Evolutionary conservation across 2,113 vertebrate genomes (phyloP).

Genomic region (Ictidomys tridecemlineatus): DNA sequence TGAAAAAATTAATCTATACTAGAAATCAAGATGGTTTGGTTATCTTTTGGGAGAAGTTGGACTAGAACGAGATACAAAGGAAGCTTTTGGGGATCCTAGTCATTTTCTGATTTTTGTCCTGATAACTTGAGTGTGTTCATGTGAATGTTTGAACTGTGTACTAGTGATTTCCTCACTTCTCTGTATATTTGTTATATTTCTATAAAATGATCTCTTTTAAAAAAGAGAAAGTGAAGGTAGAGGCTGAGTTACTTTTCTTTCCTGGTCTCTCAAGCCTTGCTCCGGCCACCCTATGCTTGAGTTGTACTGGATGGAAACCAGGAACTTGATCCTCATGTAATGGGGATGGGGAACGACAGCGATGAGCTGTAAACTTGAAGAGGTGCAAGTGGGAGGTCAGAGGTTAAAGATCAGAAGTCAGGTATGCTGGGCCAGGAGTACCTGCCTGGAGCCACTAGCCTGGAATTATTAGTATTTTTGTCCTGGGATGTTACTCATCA

Average conservation of each 20-base stretch:
- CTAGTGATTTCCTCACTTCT: not conserved
- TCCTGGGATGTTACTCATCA: not conserved
- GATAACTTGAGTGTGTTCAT: not conserved
- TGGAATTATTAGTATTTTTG: not conserved
- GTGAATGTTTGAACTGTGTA: not conserved
- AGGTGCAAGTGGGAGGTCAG: not conserved
- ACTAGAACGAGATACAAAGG: not conserved
- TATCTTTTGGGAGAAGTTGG: not conserved
- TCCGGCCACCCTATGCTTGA: not conserved
- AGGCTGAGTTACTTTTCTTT: not conserved
- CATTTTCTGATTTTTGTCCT: not conserved
- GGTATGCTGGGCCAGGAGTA: not conserved
- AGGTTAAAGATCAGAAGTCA: slow-evolving; percentile 50
- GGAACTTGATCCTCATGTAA: not conserved
- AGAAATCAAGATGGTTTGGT: not conserved
- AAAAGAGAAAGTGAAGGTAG: not conserved
- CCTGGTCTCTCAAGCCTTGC: not conserved
- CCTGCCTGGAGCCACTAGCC: not conserved
- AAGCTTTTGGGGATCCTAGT: not conserved
- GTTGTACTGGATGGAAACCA: not conserved
- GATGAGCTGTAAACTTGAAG: not conserved
- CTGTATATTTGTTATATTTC: not conserved
- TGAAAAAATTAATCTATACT: not conserved
- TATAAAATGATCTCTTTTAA: not conserved
- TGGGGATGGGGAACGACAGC: not conserved